Evolutionary conservation across 1,140 invertebrate genomes (phyloP), one percentile per base, ranked within the genome.

Genomic region (Cherax destructor): DNA sequence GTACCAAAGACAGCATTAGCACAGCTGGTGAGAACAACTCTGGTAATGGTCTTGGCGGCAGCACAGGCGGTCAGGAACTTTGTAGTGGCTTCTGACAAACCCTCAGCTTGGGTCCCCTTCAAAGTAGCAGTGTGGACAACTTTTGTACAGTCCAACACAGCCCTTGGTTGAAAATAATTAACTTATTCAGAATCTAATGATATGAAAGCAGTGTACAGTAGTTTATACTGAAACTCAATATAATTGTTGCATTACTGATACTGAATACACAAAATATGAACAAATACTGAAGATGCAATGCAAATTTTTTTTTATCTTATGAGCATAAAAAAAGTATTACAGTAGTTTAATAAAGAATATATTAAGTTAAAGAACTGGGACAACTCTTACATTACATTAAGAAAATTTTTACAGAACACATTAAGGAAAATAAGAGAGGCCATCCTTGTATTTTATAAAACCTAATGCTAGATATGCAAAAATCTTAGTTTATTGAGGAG

Each of bases 91-190:
- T 88, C 86, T 3, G 76, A 18, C 24, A 79, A 76, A 41, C 56
- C 56, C 59, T 79, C 86, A 0, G 56, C 86, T 24, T 78, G 47
- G 18, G 86, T 24, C 52, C 86, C 86, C 74, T 78, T 79, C 56
- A 88, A 30, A 30, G 50, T 79, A 21, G 86, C 86, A 47, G 86
- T 79, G 77, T 88, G 86, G 30, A 88, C 76, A 50, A 88, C 86
- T 47, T 88, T 78, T 24, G 56, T 78, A 72, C 86, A 88, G n/a
- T 80, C 77, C 56, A 59, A 49, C n/a, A 88, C 74, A 61, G 76
- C 86, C 86, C 86, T 88, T 78, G 77, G 11, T 56, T 59, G n/a
- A 30, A 56, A 21, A 69, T 56, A 65, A 59, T 21, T 47, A n/a
- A 13, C 65, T 21, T 69, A 30, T n/a, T 86, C 2, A 41, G 7